A percentile compares a stretch with the other conserved stretches of the same genome.
These are phyloP conservation scores for Cyrtodaria siliqua DNA, from an alignment of 2,888 invertebrate genomes.

Conservation along the genomic window DNA sequence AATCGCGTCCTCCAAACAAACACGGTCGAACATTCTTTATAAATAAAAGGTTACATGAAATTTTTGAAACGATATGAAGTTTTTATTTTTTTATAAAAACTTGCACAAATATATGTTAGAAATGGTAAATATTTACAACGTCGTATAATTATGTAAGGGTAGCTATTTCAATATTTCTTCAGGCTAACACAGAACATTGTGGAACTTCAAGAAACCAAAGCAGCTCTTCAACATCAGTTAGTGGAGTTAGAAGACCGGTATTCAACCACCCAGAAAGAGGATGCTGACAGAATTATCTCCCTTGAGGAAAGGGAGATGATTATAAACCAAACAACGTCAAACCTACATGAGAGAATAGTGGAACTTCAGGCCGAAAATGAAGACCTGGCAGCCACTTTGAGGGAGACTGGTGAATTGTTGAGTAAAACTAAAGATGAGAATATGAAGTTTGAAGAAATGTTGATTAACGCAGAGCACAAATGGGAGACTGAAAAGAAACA, in stretches of 20 bases:
- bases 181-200: constrained; percentile 40
- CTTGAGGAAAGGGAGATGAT: constrained; percentile 45
- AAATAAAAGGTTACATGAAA: no score
- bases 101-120: no score
- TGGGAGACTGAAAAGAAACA: constrained; percentile 49
- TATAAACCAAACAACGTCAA: constrained; percentile 40
- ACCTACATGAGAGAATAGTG: constrained; percentile 53
- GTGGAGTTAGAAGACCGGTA: constrained; percentile 40
- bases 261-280: constrained; percentile 43
- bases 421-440: constrained; percentile 48
- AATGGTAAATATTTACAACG: no score
- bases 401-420: constrained; percentile 41
- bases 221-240: constrained; percentile 46
- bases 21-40: no score
- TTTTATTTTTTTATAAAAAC: no score
- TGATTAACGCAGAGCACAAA: constrained; percentile 35
- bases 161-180: no score
- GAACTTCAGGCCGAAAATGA: constrained; percentile 61
- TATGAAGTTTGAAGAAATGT: constrained; percentile 42
- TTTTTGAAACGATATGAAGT: no score
- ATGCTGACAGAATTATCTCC: constrained; percentile 52
- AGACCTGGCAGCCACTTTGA: constrained; percentile 45
- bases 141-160: no score
- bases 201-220: constrained; percentile 43
- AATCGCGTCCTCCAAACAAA: no score